Evolutionary conservation across 2,797 vertebrate species (phyloP), one percentile per base, ranked within the genome.

Genomic region (Microctenopoma stevenorrisi): DNA sequence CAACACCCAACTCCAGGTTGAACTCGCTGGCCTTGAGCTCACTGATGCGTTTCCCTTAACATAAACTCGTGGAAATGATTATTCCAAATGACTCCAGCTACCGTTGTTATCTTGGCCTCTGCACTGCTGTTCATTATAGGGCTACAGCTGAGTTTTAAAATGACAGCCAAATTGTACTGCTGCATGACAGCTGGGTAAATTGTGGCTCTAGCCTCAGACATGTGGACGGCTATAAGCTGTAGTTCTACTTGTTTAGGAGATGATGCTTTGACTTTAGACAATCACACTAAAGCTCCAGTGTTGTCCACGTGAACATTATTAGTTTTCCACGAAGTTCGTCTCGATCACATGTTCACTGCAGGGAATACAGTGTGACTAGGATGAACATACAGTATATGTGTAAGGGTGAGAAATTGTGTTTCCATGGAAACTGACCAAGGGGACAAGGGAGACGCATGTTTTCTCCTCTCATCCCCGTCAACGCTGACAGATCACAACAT

Each of bases 371-470:
- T 57, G 63, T 15, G 15, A 69, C 56, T 33, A 26, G 44, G 72
- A 74, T 60, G 74, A 86, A 77, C 63, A 61, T 75, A 66, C 60
- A 62, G 68, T 78, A 56, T 51, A 71, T 72, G 78, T 81, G 72
- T 74, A 79, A 56, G 76, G 72, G 64, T 89, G 52, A 88, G 83
- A 87, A 76, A 81, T 59, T 62, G 76, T 0, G 89, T 93, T 92
- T 86, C 91, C 88, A 92, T 92, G 89, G 90, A 86, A 88, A 92
- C 87, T 90, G 87, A 89, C 87, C 80, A 44, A 74, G 74, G 86
- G 86, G 83, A 90, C 81, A 72, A 61, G 44, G 59, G 62, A 80
- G 79, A 89, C 82, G 85, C 76, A 76, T 71, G 84, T 89, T 93
- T 88, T 86, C 87, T 76, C 75, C 52, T 61, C 78, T 92, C 86